phyloP scores from a whole-genome alignment of 2,888 invertebrate species.

The Archips crataeganus region DNA sequence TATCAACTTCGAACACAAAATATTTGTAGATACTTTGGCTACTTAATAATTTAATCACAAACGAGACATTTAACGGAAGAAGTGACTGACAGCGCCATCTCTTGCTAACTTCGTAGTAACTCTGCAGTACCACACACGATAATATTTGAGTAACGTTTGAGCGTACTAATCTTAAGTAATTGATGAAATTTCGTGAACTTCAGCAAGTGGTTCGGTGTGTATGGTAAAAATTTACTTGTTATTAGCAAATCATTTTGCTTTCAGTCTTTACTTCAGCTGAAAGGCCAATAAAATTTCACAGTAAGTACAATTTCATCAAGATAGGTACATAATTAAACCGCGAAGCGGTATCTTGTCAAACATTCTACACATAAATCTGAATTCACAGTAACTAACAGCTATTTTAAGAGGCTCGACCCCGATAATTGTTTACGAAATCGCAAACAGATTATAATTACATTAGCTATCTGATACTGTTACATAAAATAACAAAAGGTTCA shows the following conservation, averaged over 20 bases:
- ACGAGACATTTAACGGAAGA: neutral
- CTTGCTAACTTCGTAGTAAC: neutral
- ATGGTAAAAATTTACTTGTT: too few species aligned
- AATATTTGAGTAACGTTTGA: too few species aligned
- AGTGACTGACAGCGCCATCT: neutral
- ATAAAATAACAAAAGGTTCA: conserved; percentile 3
- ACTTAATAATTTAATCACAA: neutral
- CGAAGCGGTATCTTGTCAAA: neutral
- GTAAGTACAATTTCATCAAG: neutral
- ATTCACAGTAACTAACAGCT: neutral
- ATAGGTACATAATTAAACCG: neutral
- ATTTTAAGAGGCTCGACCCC: neutral
- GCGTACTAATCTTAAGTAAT: too few species aligned
- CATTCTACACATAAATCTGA: neutral
- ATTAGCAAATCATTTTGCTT: too few species aligned
- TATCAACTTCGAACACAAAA: neutral
- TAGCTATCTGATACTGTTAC: neutral
- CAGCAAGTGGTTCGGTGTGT: too few species aligned
- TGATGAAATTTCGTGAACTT: too few species aligned
- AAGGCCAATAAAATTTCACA: neutral
- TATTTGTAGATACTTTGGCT: neutral
- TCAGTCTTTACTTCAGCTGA: too few species aligned
- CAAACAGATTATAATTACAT: conserved; percentile 4
- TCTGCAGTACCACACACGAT: too few species aligned
- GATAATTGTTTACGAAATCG: neutral